Conservation (phyloP, 2,888 invertebrate genomes). For the Pyrrhosoma nymphula region DNA sequence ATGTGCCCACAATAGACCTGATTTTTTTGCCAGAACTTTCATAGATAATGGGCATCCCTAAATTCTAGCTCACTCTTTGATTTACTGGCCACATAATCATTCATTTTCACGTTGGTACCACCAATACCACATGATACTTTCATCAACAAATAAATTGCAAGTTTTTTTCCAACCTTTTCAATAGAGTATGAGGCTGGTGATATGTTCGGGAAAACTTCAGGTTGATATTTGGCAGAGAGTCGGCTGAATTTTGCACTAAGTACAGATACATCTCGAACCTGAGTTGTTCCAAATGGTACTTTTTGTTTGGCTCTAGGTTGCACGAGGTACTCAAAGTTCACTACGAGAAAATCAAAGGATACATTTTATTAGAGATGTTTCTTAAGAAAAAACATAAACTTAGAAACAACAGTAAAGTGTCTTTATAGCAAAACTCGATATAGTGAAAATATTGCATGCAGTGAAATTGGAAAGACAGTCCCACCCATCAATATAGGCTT, state of each 20-base stretch:
- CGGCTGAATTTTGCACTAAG: background rate
- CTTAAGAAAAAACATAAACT: background rate
- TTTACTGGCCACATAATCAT: too few species aligned
- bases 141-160: background rate
- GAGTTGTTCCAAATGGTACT: slow-evolving; percentile 42
- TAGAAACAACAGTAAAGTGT: too few species aligned
- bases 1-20: too few species aligned
- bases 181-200: background rate
- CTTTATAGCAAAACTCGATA: too few species aligned
- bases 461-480: too few species aligned
- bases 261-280: slow-evolving; percentile 30
- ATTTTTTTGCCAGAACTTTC: too few species aligned
- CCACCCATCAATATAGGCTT: too few species aligned
- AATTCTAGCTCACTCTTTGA: too few species aligned
- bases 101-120: too few species aligned
- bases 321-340: slow-evolving; percentile 32
- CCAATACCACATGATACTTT: too few species aligned
- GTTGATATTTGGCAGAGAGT: background rate
- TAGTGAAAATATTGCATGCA: too few species aligned
- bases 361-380: background rate
- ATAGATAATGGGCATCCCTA: too few species aligned
- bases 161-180: slow-evolving; percentile 35
- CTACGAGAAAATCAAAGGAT: background rate
- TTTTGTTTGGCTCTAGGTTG: background rate
- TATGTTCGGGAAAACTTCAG: slow-evolving; percentile 38